Percentiles rank a stretch among this genome's conserved stretches.
phyloP scores from a whole-genome alignment of 2,113 vertebrate species.

The Isurus oxyrinchus region DNA sequence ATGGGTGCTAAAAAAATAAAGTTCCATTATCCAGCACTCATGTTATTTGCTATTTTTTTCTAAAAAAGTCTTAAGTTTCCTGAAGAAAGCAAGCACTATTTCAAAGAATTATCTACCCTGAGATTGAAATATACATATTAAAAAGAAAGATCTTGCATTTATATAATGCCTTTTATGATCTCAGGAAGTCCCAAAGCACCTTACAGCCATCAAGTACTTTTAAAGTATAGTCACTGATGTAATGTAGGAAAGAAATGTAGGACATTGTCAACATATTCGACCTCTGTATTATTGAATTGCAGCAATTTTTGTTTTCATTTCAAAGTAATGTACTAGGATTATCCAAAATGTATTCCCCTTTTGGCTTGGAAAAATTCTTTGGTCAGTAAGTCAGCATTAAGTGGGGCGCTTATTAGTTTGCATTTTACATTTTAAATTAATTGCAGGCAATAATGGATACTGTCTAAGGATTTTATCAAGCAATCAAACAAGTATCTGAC shows the following conservation, averaged over 20 bases:
- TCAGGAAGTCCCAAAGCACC: background rate
- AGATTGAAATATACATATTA: background rate
- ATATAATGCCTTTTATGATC: background rate
- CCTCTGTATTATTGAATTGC: background rate
- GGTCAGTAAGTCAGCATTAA: background rate
- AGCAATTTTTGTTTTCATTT: background rate
- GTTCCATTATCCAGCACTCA: background rate
- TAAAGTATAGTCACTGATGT: background rate
- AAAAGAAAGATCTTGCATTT: background rate
- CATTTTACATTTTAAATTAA: background rate
- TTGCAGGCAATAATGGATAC: background rate
- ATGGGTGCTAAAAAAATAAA: background rate
- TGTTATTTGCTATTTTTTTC: background rate
- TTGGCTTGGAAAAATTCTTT: background rate
- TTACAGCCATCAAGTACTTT: background rate
- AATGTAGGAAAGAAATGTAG: background rate
- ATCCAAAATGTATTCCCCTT: background rate
- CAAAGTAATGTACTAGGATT: background rate
- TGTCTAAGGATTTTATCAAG: background rate
- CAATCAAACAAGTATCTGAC: background rate
- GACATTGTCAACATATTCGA: background rate
- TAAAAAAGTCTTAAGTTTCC: background rate
- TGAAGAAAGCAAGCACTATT: background rate
- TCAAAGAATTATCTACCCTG: background rate
- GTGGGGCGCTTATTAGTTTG: background rate